Percentiles rank a stretch among this genome's conserved stretches.
phyloP scores from a whole-genome alignment of 2,888 invertebrate species.

The Fissipunctia ypsillon region DNA sequence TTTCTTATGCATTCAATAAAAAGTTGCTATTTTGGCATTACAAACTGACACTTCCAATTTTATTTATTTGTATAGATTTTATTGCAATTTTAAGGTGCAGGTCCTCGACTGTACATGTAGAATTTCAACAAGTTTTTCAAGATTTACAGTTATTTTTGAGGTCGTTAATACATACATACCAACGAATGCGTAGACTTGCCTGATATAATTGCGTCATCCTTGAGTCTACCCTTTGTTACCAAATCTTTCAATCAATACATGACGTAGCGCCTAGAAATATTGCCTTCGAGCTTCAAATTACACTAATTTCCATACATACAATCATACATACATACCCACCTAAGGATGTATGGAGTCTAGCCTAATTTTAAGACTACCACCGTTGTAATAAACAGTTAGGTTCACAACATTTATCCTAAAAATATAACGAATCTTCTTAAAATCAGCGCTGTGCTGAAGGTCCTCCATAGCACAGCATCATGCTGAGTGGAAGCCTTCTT shows the following conservation, averaged over 20 bases:
- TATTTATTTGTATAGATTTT: too few relatives aligned
- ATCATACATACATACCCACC: neutral
- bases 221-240: neutral
- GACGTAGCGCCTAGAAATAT: too few relatives aligned
- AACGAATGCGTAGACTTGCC: neutral
- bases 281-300: neutral
- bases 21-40: too few relatives aligned
- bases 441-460: too few relatives aligned
- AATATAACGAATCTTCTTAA: neutral
- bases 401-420: neutral
- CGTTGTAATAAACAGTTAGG: neutral
- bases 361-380: neutral
- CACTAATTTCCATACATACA: too few relatives aligned
- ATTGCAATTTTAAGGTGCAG: too few relatives aligned
- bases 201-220: neutral
- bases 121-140: neutral
- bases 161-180: neutral
- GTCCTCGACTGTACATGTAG: neutral
- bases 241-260: constrained; percentile 1
- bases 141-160: neutral
- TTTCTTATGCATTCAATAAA: too few relatives aligned
- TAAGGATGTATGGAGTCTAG: neutral
- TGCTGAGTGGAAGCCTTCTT: too few relatives aligned
- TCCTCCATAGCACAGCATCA: too few relatives aligned
- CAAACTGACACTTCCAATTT: too few relatives aligned